phyloP scores from a whole-genome alignment of 2,113 vertebrate genomes.

The Spheniscus mendiculus region DNA sequence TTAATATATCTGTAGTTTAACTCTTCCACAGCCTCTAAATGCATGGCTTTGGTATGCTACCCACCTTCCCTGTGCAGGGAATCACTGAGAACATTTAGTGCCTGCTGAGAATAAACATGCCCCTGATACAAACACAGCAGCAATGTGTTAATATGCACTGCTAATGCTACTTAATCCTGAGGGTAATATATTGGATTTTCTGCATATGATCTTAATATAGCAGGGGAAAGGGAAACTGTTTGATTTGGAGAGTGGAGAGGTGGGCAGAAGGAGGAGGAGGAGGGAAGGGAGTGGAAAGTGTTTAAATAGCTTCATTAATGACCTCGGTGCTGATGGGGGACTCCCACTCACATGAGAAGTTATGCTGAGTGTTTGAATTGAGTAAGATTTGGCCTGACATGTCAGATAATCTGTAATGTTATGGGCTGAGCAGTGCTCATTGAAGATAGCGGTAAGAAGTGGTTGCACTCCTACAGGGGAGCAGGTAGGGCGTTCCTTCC shows the following conservation, averaged over 20 bases:
- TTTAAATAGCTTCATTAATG: neutral
- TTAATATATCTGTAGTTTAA: conserved; percentile 18
- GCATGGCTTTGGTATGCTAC: neutral
- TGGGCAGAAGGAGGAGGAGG: neutral
- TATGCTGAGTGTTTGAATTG: neutral
- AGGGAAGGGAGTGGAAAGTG: neutral
- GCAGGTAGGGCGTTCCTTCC: rapidly evolving
- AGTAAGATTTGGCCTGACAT: neutral
- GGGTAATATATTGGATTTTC: conserved; percentile 31
- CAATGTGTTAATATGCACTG: neutral
- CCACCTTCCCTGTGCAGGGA: neutral
- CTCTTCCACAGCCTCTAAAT: neutral
- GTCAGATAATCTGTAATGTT: neutral
- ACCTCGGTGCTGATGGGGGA: neutral
- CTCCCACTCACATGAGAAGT: neutral
- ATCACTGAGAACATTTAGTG: neutral
- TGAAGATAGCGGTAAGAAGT: neutral
- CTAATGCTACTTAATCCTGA: conserved; percentile 28
- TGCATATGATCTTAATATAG: conserved; percentile 5
- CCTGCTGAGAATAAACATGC: neutral
- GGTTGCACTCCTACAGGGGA: neutral
- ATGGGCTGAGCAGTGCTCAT: neutral
- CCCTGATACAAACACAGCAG: neutral
- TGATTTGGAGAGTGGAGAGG: neutral
- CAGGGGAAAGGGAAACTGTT: neutral